These are phyloP conservation scores for Butastur rufipennis DNA, from an alignment of 2,113 vertebrate genomes.

Conservation along the genomic window DNA sequence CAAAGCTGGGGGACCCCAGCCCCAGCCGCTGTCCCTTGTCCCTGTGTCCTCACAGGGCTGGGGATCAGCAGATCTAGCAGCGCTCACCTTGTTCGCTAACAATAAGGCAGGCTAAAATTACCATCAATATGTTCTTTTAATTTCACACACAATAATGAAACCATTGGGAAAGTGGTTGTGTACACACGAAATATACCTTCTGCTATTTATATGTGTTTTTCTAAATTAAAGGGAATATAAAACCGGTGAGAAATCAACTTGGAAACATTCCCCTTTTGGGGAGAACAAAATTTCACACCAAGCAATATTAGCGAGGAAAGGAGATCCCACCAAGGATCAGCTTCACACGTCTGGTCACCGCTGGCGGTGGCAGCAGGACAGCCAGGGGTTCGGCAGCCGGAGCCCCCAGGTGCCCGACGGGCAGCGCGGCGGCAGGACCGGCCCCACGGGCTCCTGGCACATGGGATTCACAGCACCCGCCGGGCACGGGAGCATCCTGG, in stretches of 20 bases:
- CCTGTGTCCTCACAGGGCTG: neutral
- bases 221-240: constrained; percentile 18
- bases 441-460: too few species aligned
- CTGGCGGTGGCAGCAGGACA: rapidly evolving
- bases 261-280: neutral
- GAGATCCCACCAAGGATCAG: neutral
- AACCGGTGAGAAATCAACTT: constrained; percentile 17
- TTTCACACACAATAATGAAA: neutral
- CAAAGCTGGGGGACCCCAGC: rapidly evolving
- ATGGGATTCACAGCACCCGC: too few species aligned
- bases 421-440: too few species aligned
- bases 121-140: neutral
- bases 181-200: neutral
- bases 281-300: neutral
- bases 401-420: too few species aligned
- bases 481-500: too few species aligned
- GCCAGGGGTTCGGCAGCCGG: rapidly evolving
- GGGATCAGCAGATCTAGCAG: neutral
- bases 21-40: rapidly evolving
- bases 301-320: neutral
- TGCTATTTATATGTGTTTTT: constrained; percentile 35
- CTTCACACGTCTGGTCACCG: rapidly evolving
- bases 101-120: neutral
- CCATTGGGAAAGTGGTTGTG: neutral
- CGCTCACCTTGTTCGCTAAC: rapidly evolving